Percentiles rank a stretch among this genome's conserved stretches.
phyloP scores from a whole-genome alignment of 1,140 invertebrate genomes.

The Ridgeia piscesae region DNA sequence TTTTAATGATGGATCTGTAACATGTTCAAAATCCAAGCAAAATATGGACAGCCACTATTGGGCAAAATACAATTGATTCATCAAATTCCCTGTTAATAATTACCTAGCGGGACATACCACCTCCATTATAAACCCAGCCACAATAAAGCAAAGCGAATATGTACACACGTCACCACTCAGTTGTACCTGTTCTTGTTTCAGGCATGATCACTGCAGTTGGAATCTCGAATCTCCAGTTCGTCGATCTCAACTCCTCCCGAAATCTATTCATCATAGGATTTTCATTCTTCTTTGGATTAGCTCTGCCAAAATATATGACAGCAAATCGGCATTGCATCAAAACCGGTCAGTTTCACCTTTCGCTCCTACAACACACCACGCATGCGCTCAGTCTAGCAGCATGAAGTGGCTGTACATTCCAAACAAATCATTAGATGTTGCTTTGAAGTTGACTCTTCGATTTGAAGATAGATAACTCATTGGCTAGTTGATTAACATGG shows the following conservation, averaged over 20 bases:
- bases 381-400: background rate
- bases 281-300: slow-evolving; percentile 29
- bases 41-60: too few species aligned
- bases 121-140: too few species aligned
- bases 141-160: too few species aligned
- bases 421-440: too few species aligned
- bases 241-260: slow-evolving; percentile 28
- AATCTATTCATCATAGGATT: slow-evolving; percentile 31
- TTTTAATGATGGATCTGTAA: too few species aligned
- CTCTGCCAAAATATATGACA: slow-evolving; percentile 41
- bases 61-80: background rate
- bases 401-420: too few species aligned
- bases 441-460: too few species aligned
- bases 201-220: slow-evolving; percentile 30
- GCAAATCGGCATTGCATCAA: slow-evolving; percentile 66
- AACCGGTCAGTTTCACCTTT: slow-evolving; percentile 60
- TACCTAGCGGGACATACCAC: too few species aligned
- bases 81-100: too few species aligned
- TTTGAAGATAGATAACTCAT: too few species aligned
- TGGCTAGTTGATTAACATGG: too few species aligned
- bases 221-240: slow-evolving; percentile 29
- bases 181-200: background rate
- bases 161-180: background rate
- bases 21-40: too few species aligned
- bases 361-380: background rate